Percentiles rank a stretch among this genome's conserved stretches.
These are phyloP conservation scores for Ichneumoninae sp. DNA, from an alignment of 2,888 invertebrate genomes.

Conservation along the genomic window DNA sequence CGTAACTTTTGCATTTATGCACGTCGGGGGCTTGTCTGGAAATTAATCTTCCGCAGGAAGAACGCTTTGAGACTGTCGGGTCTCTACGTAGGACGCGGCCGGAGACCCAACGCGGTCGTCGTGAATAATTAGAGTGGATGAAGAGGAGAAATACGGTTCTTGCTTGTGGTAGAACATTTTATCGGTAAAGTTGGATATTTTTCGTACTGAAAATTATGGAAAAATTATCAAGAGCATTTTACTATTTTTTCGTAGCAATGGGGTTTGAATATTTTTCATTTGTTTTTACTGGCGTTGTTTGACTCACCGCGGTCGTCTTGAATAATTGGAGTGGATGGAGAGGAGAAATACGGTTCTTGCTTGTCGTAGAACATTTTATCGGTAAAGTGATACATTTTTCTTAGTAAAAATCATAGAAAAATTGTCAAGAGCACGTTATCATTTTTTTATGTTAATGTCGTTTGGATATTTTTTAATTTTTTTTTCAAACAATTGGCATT, in stretches of 20 bases:
- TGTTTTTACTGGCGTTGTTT: too few species aligned
- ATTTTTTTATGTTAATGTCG: neutral
- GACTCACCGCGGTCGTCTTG: neutral
- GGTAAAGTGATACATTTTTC: neutral
- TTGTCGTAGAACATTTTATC: neutral
- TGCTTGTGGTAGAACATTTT: neutral
- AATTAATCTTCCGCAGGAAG: conserved; percentile 6
- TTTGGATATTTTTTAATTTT: too few species aligned
- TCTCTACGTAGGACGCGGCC: neutral
- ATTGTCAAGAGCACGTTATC: neutral
- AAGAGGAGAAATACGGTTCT: neutral
- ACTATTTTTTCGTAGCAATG: neutral
- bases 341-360: neutral
- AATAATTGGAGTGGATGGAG: neutral
- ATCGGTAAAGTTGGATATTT: neutral
- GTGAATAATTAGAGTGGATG: neutral
- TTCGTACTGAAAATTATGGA: too few species aligned
- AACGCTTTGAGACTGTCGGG: neutral
- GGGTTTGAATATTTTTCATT: too few species aligned
- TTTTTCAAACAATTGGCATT: too few species aligned
- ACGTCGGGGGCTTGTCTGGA: neutral
- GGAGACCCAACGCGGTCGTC: neutral
- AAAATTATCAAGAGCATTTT: neutral
- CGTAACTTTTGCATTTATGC: conserved; percentile 14
- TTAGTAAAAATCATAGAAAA: too few species aligned